These are phyloP conservation scores for Ammodytes dubius DNA, from an alignment of 2,113 vertebrate species.

Conservation along the genomic window DNA sequence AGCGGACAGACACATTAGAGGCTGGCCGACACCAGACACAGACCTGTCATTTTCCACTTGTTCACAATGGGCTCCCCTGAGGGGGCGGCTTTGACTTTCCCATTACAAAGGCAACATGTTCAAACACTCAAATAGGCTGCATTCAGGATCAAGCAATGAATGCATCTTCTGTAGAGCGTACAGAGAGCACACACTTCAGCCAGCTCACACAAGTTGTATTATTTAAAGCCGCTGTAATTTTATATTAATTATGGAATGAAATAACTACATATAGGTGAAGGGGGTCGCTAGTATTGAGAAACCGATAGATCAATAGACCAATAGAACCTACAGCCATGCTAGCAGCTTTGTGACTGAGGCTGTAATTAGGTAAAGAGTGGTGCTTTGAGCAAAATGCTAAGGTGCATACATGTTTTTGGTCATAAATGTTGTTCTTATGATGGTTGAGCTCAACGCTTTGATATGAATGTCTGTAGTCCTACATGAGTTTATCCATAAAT, in stretches of 20 bases:
- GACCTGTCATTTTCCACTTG: constrained; percentile 76
- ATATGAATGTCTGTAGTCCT: too few species aligned
- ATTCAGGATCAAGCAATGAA: neutral
- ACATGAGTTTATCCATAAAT: too few species aligned
- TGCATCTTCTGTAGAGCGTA: neutral
- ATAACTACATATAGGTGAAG: neutral
- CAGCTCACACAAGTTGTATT: neutral
- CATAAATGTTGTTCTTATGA: too few species aligned
- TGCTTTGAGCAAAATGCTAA: too few species aligned
- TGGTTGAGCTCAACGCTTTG: too few species aligned
- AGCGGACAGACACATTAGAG: constrained; percentile 60
- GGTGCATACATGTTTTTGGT: too few species aligned
- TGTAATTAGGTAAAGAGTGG: too few species aligned
- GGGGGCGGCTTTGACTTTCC: constrained; percentile 2
- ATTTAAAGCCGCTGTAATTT: neutral
- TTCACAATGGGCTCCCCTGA: constrained; percentile 51
- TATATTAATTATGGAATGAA: neutral
- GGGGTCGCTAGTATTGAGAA: neutral
- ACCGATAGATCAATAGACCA: neutral
- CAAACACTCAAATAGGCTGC: neutral
- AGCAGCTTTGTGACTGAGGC: too few species aligned
- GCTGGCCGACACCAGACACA: constrained; percentile 56
- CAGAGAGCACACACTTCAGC: neutral
- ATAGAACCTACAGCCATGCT: neutral
- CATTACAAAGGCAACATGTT: constrained; percentile 11